A percentile compares a stretch with the other conserved stretches of the same genome.
These are phyloP conservation scores for Zaprionus nigranus DNA, from an alignment of 1,140 invertebrate species.

Conservation along the genomic window DNA sequence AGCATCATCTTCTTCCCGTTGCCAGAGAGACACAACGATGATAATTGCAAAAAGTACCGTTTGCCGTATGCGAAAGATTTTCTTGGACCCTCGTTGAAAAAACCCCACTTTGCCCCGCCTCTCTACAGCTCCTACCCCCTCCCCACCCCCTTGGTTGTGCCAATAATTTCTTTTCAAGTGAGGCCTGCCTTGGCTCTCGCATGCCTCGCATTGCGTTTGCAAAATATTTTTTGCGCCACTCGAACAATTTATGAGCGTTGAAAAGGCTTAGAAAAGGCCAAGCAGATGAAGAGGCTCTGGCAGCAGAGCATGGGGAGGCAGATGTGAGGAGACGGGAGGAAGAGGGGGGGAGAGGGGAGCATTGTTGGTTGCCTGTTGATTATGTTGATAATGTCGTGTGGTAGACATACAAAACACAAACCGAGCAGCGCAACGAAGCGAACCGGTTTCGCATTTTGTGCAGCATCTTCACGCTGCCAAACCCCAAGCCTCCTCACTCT, in stretches of 20 bases:
- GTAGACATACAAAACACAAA: slow-evolving; percentile 27
- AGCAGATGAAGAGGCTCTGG: not conserved
- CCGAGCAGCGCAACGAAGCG: slow-evolving; percentile 19
- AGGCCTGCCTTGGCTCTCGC: slow-evolving; percentile 22
- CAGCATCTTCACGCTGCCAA: slow-evolving; percentile 36
- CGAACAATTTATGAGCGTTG: slow-evolving; percentile 80
- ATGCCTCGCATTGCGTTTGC: slow-evolving; percentile 73
- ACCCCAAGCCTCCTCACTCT: not conserved
- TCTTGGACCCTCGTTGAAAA: slow-evolving; percentile 27
- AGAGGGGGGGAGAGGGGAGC: not conserved
- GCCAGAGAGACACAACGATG: slow-evolving; percentile 70
- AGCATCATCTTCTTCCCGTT: slow-evolving; percentile 31
- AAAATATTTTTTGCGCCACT: slow-evolving; percentile 74
- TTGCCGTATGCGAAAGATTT: slow-evolving; percentile 76
- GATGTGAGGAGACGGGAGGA: not conserved
- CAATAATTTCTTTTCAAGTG: slow-evolving; percentile 50
- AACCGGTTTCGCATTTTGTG: slow-evolving; percentile 55
- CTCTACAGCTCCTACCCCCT: not conserved
- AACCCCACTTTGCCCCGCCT: too few species aligned
- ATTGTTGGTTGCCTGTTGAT: slow-evolving; percentile 59
- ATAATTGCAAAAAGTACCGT: slow-evolving; percentile 82
- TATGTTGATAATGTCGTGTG: slow-evolving; percentile 78
- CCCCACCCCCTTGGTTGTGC: not conserved
- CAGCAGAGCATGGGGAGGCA: too few species aligned
- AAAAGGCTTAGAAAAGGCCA: slow-evolving; percentile 68